Evolutionary conservation across 2,888 invertebrate species (phyloP).

Genomic region (Agrenia bidenticulata): DNA sequence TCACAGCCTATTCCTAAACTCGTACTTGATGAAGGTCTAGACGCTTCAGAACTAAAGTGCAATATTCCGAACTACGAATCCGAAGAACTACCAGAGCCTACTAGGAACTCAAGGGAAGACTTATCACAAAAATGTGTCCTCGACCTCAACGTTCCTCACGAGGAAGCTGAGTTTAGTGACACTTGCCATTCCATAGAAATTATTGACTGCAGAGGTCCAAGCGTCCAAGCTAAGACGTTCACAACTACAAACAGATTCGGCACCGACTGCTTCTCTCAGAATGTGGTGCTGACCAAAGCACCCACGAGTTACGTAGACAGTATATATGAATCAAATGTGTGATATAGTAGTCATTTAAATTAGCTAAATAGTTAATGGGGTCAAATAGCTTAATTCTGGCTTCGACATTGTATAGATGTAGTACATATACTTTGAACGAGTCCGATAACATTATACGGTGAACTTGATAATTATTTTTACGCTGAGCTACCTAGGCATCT

Average conservation of each 20-base stretch:
- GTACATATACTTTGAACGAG: too few species aligned
- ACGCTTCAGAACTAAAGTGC: too few species aligned
- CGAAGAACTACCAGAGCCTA: too few species aligned
- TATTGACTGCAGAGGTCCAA: neutral
- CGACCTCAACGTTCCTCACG: neutral
- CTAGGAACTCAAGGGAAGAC: too few species aligned
- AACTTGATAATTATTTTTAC: too few species aligned
- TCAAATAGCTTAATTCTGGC: too few species aligned
- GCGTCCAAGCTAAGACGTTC: neutral
- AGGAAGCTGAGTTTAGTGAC: neutral
- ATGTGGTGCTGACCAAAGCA: neutral
- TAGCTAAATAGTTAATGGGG: too few species aligned
- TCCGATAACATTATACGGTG: too few species aligned
- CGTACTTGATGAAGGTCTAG: neutral
- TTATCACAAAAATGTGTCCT: neutral
- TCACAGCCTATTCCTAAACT: neutral
- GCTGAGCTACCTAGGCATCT: too few species aligned
- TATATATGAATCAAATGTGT: conserved; percentile 11
- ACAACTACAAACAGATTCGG: neutral
- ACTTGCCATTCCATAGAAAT: conserved; percentile 2
- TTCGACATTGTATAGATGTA: too few species aligned
- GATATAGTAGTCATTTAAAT: neutral
- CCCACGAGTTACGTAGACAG: neutral
- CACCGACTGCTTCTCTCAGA: neutral
- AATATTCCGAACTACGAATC: too few species aligned